Conservation (phyloP, 2,888 invertebrate species). For the Lithophane semibrunnea region DNA sequence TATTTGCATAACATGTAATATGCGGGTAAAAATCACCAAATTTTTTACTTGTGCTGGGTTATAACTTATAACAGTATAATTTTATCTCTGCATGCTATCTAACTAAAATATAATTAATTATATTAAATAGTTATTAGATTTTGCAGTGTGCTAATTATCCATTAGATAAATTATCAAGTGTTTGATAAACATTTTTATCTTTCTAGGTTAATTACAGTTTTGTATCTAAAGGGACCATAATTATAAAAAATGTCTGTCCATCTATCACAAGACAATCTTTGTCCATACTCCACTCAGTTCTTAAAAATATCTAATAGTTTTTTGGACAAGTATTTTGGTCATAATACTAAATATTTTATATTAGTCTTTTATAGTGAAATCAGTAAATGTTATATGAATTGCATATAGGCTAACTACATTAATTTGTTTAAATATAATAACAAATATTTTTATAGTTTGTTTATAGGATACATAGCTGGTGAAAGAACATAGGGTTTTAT, state of each 20-base stretch:
- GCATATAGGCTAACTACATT: constrained; percentile 54
- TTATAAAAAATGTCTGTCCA: not conserved
- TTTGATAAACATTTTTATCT: constrained; percentile 38
- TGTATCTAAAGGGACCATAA: not conserved
- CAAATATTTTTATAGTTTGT: constrained; percentile 35
- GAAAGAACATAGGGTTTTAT: constrained; percentile 29
- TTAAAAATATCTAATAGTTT: constrained; percentile 27
- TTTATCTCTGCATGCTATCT: constrained; percentile 13
- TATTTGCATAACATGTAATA: constrained; percentile 21
- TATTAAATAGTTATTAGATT: not conserved
- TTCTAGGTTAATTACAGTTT: constrained; percentile 17
- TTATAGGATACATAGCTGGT: constrained; percentile 34
- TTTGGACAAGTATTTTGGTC: constrained; percentile 59
- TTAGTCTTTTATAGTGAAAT: constrained; percentile 54
- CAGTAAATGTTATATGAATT: constrained; percentile 45
- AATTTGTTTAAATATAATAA: constrained; percentile 55
- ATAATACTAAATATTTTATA: constrained; percentile 48
- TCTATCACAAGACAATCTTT: constrained; percentile 14
- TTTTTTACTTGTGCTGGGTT: not conserved
- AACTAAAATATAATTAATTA: constrained; percentile 15
- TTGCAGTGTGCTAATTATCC: constrained; percentile 33
- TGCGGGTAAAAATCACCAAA: constrained; percentile 23
- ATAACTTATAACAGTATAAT: not conserved
- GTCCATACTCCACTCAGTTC: constrained; percentile 11
- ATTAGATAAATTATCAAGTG: constrained; percentile 32